Evolutionary conservation across 2,113 vertebrate species (phyloP), one percentile per base, ranked within the genome.

Genomic region (Pao palembangensis): DNA sequence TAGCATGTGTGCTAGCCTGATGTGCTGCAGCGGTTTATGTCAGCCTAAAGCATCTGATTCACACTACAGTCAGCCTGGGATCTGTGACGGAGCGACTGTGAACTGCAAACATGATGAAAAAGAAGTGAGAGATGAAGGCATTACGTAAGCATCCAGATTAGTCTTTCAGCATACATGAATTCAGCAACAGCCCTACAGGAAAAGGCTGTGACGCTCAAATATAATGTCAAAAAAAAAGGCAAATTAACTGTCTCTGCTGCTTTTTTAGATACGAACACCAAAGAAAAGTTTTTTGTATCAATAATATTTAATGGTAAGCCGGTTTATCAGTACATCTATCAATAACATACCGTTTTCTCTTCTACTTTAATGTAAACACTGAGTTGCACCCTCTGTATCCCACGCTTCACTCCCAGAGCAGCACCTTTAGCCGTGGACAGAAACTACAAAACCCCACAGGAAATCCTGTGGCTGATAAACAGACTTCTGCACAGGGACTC

Each of bases 31-130:
- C 46, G 69, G 62, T 75, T 71, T 23, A 59, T 20, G 34, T 25
- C 38, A 43, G 63, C 68, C 68, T 64, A 44, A 55, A 83, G 73
- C 62, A 31, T 73, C 54, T 76, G 71, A 84, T 52, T 81, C 79
- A 76, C 49, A 56, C 46, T 52, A 28, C 48, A 44, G 20, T 70
- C 58, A 75, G 63, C 43, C n/a, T 20, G 38, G 64, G 69, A 71
- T 76, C 55, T 58, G 38, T 51, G 72, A 52, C 58, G 69, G 50
- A 75, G 51, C 34, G 34, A 8, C 11, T 38, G 34, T 31, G 13
- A 47, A 47, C 66, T 41, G 49, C 61, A 61, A 66, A 68, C 55
- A 55, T 51, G 61, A 25, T 19, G 10, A 25, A 47, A 64, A 58
- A 47, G 44, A 23, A 55, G 54, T 16, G 19, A 59, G 44, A 68